Conservation (phyloP, 1,140 invertebrate genomes). For the Neodiprion pinetum region DNA sequence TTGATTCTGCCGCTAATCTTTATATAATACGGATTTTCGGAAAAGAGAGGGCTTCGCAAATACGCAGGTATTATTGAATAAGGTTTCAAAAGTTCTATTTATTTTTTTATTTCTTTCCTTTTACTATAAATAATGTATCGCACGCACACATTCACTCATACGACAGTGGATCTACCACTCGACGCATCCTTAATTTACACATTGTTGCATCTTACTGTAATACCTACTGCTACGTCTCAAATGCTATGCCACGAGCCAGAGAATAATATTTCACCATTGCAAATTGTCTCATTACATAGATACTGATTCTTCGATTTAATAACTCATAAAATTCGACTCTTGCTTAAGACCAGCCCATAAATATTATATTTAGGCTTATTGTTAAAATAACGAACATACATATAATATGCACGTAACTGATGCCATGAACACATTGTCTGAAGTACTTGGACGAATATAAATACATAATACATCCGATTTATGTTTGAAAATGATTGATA, state of each 20-base stretch:
- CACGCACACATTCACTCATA: slow-evolving; percentile 59
- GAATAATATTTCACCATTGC: not conserved
- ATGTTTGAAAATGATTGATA: not conserved
- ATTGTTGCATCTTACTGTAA: slow-evolving; percentile 9
- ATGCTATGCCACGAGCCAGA: not conserved
- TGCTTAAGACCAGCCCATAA: not conserved
- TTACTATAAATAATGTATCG: slow-evolving; percentile 59
- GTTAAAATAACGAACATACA: not conserved
- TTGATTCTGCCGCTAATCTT: too few species aligned
- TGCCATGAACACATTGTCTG: not conserved
- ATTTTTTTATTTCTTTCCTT: slow-evolving; percentile 32
- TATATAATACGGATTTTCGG: too few species aligned
- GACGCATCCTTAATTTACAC: slow-evolving; percentile 32
- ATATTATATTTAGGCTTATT: not conserved
- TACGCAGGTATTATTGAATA: not conserved
- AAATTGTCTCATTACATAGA: not conserved
- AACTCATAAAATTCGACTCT: not conserved
- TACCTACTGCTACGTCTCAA: not conserved
- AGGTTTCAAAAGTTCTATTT: slow-evolving; percentile 29
- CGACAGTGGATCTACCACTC: slow-evolving; percentile 49
- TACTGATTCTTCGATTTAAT: not conserved
- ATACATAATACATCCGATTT: not conserved
- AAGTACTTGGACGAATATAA: not conserved
- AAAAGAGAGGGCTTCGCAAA: not conserved
- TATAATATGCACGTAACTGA: not conserved